Percentiles rank a stretch among this genome's conserved stretches.
Conservation (phyloP, 2,797 vertebrate genomes). For the Meriones psammophilus region DNA sequence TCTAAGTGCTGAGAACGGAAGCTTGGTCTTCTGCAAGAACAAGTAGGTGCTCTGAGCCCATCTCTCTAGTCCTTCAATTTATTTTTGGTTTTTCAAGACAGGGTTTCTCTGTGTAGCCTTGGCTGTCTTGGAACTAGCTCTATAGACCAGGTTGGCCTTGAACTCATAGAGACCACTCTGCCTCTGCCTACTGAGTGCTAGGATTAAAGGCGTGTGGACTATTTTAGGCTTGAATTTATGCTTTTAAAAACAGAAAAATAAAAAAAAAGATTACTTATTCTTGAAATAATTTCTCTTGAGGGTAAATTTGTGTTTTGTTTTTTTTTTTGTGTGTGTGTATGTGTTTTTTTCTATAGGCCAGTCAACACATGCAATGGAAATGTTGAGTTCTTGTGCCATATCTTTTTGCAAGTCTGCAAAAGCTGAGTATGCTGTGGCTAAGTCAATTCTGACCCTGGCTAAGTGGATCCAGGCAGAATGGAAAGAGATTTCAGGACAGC, state of each 20-base stretch:
- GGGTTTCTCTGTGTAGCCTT: neutral
- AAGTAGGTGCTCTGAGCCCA: neutral
- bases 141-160: neutral
- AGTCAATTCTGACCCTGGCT: slow-evolving; percentile 96
- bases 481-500: slow-evolving; percentile 97
- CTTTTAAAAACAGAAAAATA: slow-evolving; percentile 15
- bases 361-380: slow-evolving; percentile 96
- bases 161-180: neutral
- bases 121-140: neutral
- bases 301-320: neutral
- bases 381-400: slow-evolving; percentile 96
- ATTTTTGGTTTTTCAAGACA: neutral
- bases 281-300: slow-evolving; percentile 40
- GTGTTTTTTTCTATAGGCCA: slow-evolving; percentile 91
- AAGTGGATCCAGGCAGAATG: slow-evolving; percentile 99
- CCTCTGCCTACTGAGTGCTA: neutral
- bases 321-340: neutral
- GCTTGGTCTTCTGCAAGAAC: neutral
- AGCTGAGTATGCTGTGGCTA: slow-evolving; percentile 96
- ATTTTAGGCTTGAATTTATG: neutral
- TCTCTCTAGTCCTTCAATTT: neutral
- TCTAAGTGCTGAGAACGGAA: neutral
- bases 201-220: neutral
- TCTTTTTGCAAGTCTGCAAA: slow-evolving; percentile 96
- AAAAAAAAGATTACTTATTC: neutral